These are phyloP conservation scores for Uropetala carovei DNA, from an alignment of 2,888 invertebrate genomes.

Conservation along the genomic window DNA sequence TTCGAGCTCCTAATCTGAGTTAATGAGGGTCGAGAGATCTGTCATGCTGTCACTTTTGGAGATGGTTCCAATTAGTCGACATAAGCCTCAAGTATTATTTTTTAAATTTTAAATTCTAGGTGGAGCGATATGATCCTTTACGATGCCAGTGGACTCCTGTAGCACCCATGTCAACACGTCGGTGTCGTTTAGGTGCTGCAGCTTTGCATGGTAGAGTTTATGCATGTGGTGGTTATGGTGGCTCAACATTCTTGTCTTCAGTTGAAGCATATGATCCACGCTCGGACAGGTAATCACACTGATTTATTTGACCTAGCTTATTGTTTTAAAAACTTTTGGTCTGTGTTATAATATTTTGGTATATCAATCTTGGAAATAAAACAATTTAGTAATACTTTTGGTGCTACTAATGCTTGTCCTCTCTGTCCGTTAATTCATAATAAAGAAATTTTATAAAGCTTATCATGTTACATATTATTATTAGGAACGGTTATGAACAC, in stretches of 20 bases:
- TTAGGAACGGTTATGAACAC: no score
- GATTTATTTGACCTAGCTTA: neutral
- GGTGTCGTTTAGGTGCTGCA: conserved; percentile 90
- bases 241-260: conserved; percentile 87
- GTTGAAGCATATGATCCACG: conserved; percentile 89
- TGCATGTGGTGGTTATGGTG: conserved; percentile 91
- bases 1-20: no score
- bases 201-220: conserved; percentile 88
- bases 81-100: neutral
- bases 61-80: no score
- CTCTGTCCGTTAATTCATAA: no score
- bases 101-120: conserved; percentile 72
- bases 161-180: conserved; percentile 86
- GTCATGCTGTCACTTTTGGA: no score
- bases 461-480: no score
- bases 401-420: no score
- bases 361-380: neutral
- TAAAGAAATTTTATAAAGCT: no score
- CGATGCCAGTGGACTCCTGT: conserved; percentile 85
- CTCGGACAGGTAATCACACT: conserved; percentile 81
- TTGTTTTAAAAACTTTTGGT: neutral
- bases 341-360: neutral
- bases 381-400: no score
- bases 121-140: conserved; percentile 87
- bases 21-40: no score